Base-by-base conservation (phyloP, 2,888 invertebrate genomes). In the Zygaena filipendulae region DNA sequence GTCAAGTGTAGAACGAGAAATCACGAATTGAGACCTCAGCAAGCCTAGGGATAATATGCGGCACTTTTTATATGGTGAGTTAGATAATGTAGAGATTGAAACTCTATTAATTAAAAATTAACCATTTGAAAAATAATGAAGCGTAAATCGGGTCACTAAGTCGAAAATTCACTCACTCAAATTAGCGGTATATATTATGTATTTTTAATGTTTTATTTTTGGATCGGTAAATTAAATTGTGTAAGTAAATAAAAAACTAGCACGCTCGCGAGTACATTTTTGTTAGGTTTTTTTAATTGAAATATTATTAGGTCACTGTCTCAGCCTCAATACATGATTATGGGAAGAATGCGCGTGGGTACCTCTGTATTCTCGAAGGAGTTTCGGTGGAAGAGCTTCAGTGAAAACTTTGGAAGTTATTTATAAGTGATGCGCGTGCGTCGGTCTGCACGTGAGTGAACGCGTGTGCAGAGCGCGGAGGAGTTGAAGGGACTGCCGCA, bases 401-500 rank as follows among this genome's bases (percentile, higher is more conserved):
- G 38, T 28, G 36, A 27, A 39, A 19, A 23, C n/a, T n/a, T n/a
- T n/a, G n/a, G n/a, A n/a, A n/a, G n/a, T n/a, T n/a, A n/a, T n/a
- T n/a, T n/a, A n/a, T n/a, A 25, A 35, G 33, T 30, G 29, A 38
- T 41, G 43, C 44, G 47, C 45, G 45, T 39, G 41, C 45, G 43
- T 32, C 33, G 38, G 36, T 29, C n/a, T n/a, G n/a, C n/a, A n/a
- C n/a, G n/a, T n/a, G n/a, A n/a, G n/a, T n/a, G n/a, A n/a, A n/a
- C 60, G 56, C 72, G 74, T 54, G 66, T 54, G 62, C 48, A 41
- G 42, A 44, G 55, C 67, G 70, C 74, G 71, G 42, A 60, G 63
- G 56, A 49, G 57, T 56, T 62, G 53, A 68, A 63, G 67, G 66
- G 66, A 79, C 79, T 79, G 71, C 55, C 69, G 63, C 67, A 58